phyloP scores from a whole-genome alignment of 2,797 vertebrate genomes.

The Pantherophis alleghaniensis region DNA sequence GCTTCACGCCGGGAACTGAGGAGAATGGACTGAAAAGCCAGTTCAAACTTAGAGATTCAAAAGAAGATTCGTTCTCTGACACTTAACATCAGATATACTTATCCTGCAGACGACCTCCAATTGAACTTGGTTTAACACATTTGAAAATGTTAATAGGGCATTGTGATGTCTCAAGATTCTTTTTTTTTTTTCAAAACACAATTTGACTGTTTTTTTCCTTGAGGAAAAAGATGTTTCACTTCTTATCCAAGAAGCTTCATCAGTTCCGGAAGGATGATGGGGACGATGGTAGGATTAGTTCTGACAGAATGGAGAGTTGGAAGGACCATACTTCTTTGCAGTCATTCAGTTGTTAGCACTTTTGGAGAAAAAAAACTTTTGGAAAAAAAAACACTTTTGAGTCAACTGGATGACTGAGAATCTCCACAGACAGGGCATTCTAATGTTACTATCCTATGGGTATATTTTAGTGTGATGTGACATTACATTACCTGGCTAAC shows the following conservation, averaged over 20 bases:
- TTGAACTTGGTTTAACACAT: neutral
- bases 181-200: no score
- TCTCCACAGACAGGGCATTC: neutral
- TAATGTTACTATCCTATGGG: neutral
- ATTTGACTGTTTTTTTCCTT: no score
- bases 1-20: neutral
- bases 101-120: neutral
- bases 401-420: no score
- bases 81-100: neutral
- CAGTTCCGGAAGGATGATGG: no score
- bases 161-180: neutral
- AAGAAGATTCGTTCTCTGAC: neutral
- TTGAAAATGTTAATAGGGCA: slow-evolving; percentile 1
- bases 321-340: no score
- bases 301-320: no score
- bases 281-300: no score
- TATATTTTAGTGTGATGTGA: slow-evolving; percentile 14
- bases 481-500: neutral
- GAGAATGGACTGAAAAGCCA: neutral
- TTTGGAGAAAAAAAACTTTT: no score
- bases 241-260: no score
- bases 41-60: neutral
- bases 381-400: no score
- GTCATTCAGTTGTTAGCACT: no score
- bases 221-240: no score